A percentile compares a stretch with the other conserved stretches of the same genome.
These are phyloP conservation scores for Elachura formosa DNA, from an alignment of 2,113 vertebrate genomes.

Conservation along the genomic window DNA sequence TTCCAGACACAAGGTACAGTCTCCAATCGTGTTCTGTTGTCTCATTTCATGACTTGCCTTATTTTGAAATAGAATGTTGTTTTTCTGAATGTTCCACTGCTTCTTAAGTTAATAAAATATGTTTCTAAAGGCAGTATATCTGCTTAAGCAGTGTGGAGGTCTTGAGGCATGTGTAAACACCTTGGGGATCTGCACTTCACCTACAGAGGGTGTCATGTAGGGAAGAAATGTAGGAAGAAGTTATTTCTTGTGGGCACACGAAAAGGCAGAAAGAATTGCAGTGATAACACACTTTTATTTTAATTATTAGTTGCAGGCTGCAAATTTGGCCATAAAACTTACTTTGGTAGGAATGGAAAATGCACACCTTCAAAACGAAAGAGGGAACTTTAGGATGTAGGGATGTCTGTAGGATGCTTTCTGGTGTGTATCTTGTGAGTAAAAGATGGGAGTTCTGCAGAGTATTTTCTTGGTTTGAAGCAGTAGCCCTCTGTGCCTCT, in stretches of 20 bases:
- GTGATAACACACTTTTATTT: not conserved
- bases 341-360: not conserved
- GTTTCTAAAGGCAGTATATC: not conserved
- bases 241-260: not conserved
- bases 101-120: not conserved
- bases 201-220: not conserved
- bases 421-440: not conserved
- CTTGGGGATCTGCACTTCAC: not conserved
- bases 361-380: not conserved
- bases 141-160: not conserved
- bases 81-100: not conserved
- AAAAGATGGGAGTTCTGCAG: not conserved
- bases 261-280: not conserved
- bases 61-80: not conserved
- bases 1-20: not conserved
- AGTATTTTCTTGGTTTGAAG: not conserved
- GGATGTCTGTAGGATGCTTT: not conserved
- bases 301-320: not conserved
- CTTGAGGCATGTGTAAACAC: too few species aligned
- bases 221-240: not conserved
- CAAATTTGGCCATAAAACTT: not conserved
- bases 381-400: not conserved
- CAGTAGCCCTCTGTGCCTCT: not conserved
- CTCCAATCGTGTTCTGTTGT: not conserved
- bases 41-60: not conserved